phyloP scores from a whole-genome alignment of 2,113 vertebrate species.

The Tiliqua scincoides region DNA sequence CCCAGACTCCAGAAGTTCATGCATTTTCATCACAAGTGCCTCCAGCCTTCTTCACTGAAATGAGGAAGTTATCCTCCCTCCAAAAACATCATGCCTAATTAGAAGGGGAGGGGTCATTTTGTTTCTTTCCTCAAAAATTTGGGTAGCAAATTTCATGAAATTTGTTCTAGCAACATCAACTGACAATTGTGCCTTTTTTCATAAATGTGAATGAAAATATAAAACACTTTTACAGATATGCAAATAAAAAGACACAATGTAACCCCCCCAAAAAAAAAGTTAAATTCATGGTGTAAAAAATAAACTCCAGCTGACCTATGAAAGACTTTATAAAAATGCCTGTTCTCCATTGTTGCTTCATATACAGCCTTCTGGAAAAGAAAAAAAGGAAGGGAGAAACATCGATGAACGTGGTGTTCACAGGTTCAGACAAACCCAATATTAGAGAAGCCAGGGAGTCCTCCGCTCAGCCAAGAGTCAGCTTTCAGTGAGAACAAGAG shows the following conservation, averaged over 20 bases:
- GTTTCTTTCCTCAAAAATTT: slow-evolving; percentile 55
- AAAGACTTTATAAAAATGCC: slow-evolving; percentile 32
- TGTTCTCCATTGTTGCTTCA: slow-evolving; percentile 25
- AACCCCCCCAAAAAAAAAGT: neutral
- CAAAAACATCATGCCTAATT: slow-evolving; percentile 44
- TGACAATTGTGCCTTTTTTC: slow-evolving; percentile 45
- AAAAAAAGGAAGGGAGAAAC: neutral
- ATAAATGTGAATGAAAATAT: slow-evolving; percentile 48
- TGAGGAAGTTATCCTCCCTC: slow-evolving; percentile 51
- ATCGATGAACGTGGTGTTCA: slow-evolving; percentile 11
- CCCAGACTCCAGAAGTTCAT: slow-evolving; percentile 46
- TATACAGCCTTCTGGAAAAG: slow-evolving; percentile 22
- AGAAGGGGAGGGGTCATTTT: slow-evolving; percentile 48
- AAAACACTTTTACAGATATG: slow-evolving; percentile 23
- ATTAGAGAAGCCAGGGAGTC: neutral
- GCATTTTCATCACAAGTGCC: slow-evolving; percentile 44
- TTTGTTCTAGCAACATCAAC: slow-evolving; percentile 39
- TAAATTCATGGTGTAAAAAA: slow-evolving; percentile 39
- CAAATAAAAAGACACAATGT: slow-evolving; percentile 38
- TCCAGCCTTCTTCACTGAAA: slow-evolving; percentile 50
- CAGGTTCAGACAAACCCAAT: neutral
- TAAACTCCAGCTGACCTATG: slow-evolving; percentile 30
- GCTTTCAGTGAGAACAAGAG: neutral
- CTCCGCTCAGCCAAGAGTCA: neutral
- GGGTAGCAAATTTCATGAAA: slow-evolving; percentile 53